Conservation (phyloP, 2,888 invertebrate genomes). For the Eilema griseolum region DNA sequence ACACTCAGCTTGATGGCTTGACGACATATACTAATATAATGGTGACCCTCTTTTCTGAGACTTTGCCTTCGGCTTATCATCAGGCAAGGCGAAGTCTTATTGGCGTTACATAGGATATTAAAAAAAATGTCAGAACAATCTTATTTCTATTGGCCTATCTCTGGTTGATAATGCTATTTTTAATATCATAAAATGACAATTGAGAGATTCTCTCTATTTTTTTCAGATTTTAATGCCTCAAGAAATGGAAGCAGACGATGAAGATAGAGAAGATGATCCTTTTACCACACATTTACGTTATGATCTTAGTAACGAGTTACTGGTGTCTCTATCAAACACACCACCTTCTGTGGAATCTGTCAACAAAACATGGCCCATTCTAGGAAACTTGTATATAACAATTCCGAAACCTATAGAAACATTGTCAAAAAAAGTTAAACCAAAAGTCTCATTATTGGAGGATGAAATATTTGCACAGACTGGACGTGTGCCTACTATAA, state of each 20-base stretch:
- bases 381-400: constrained; percentile 88
- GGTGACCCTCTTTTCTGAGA: too few relatives aligned
- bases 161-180: background rate
- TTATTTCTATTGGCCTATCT: background rate
- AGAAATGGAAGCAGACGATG: constrained; percentile 61
- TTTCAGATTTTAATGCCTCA: constrained; percentile 59
- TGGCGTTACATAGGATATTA: too few relatives aligned
- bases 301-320: constrained; percentile 89
- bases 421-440: constrained; percentile 63
- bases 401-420: constrained; percentile 83
- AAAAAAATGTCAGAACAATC: too few relatives aligned
- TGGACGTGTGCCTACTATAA: constrained; percentile 83
- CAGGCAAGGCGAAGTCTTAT: too few relatives aligned
- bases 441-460: constrained; percentile 84
- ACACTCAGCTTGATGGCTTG: too few relatives aligned
- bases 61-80: too few relatives aligned
- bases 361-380: constrained; percentile 86
- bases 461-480: constrained; percentile 85
- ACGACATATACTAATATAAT: too few relatives aligned
- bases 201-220: background rate
- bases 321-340: constrained; percentile 86
- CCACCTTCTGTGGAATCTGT: constrained; percentile 75
- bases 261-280: constrained; percentile 84
- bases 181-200: background rate
- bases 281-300: constrained; percentile 90